phyloP scores from a whole-genome alignment of 2,797 vertebrate species.

The Oryzias sinensis region DNA sequence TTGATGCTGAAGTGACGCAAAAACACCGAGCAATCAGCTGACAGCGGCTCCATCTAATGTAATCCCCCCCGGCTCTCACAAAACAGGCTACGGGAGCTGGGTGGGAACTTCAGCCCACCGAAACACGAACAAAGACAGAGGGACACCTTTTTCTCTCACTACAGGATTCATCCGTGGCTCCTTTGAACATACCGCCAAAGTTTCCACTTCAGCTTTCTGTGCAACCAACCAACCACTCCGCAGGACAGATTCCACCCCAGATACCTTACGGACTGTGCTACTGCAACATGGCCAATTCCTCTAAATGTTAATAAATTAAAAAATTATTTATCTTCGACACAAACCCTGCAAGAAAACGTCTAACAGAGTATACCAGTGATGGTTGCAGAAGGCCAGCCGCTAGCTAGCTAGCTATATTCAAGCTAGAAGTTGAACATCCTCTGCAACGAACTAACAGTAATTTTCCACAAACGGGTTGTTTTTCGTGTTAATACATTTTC shows the following conservation, averaged over 20 bases:
- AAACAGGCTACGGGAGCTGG: slow-evolving; percentile 17
- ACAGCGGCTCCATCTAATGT: slow-evolving; percentile 51
- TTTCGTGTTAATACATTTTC: neutral
- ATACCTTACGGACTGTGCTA: no score
- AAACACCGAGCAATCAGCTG: slow-evolving; percentile 63
- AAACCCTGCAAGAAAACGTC: slow-evolving; percentile 10
- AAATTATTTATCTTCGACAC: no score
- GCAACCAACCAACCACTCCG: slow-evolving; percentile 36
- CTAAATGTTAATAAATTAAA: no score
- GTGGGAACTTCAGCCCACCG: slow-evolving; percentile 19
- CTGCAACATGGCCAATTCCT: no score
- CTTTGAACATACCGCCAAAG: slow-evolving; percentile 53
- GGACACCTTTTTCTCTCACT: slow-evolving; percentile 34
- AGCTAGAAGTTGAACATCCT: slow-evolving; percentile 50
- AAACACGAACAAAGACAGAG: slow-evolving; percentile 20
- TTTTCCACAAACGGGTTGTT: neutral
- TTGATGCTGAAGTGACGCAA: slow-evolving; percentile 20
- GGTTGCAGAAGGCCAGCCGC: slow-evolving; percentile 9
- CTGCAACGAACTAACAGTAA: neutral
- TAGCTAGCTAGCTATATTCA: slow-evolving; percentile 29
- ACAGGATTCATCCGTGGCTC: slow-evolving; percentile 24
- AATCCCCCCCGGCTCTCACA: slow-evolving; percentile 7
- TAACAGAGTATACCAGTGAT: slow-evolving; percentile 14
- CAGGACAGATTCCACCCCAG: slow-evolving; percentile 5
- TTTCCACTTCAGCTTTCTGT: slow-evolving; percentile 48